Percentiles rank a stretch among this genome's conserved stretches.
These are phyloP conservation scores for Sternarchorhynchus goeldii DNA, from an alignment of 2,797 vertebrate species.

Conservation along the genomic window DNA sequence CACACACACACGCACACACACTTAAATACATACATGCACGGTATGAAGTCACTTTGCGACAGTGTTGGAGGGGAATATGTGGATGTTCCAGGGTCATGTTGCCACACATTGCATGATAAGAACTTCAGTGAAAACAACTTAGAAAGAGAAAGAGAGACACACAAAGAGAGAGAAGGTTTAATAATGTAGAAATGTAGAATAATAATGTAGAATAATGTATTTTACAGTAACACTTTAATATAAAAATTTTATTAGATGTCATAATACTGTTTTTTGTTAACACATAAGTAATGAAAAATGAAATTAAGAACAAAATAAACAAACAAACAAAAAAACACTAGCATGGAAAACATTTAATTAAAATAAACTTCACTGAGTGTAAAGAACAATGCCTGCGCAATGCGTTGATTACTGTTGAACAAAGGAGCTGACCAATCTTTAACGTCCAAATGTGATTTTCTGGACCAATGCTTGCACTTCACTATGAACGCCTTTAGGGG, in stretches of 20 bases:
- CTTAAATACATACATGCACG: not conserved
- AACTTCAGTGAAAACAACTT: not conserved
- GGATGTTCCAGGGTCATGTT: slow-evolving; percentile 34
- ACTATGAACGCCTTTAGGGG: not conserved
- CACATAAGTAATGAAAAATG: no score
- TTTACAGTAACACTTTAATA: not conserved
- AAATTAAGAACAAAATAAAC: no score
- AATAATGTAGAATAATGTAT: not conserved
- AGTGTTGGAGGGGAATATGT: slow-evolving; percentile 5
- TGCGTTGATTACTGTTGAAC: no score
- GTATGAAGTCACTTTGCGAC: slow-evolving; percentile 16
- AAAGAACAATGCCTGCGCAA: no score
- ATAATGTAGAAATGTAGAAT: no score
- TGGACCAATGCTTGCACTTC: not conserved
- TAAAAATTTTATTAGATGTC: no score
- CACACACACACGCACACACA: not conserved
- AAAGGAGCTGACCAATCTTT: not conserved
- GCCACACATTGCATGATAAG: slow-evolving; percentile 33
- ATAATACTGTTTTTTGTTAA: no score
- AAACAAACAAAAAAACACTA: no score
- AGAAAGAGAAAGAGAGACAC: not conserved
- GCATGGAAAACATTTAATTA: no score
- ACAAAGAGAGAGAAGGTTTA: not conserved
- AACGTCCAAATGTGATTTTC: not conserved
- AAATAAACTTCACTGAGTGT: no score